phyloP scores from a whole-genome alignment of 1,140 invertebrate genomes.

The Orchesella cincta region DNA sequence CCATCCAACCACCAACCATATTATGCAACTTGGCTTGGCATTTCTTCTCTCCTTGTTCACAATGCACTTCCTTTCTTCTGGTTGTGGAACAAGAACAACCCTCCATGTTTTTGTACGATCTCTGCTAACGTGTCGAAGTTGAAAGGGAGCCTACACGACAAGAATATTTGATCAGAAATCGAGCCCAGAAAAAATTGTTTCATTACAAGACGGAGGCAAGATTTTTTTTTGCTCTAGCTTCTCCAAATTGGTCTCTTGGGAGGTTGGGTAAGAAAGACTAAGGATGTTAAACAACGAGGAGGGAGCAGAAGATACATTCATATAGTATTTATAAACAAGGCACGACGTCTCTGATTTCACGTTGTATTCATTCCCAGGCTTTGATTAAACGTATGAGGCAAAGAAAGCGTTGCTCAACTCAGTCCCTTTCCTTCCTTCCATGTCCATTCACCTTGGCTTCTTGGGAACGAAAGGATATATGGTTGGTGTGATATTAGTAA shows the following conservation, averaged over 20 bases:
- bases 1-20: too few relatives aligned
- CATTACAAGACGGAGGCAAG: conserved; percentile 10
- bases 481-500: background rate
- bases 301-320: background rate
- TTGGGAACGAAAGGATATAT: too few relatives aligned
- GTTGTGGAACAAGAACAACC: too few relatives aligned
- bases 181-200: conserved; percentile 31
- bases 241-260: conserved; percentile 33
- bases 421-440: background rate
- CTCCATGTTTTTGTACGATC: too few relatives aligned
- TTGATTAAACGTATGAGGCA: too few relatives aligned
- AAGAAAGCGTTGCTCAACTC: background rate
- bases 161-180: conserved; percentile 27
- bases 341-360: background rate
- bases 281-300: too few relatives aligned
- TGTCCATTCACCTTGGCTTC: conserved; percentile 3
- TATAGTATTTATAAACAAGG: conserved; percentile 28
- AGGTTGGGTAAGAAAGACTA: background rate
- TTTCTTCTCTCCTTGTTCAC: too few relatives aligned
- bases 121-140: background rate
- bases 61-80: too few relatives aligned
- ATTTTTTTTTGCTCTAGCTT: background rate
- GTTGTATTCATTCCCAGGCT: background rate
- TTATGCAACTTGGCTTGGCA: too few relatives aligned
- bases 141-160: background rate